Evolutionary conservation across 2,113 vertebrate species (phyloP).

Genomic region (Neofelis nebulosa): DNA sequence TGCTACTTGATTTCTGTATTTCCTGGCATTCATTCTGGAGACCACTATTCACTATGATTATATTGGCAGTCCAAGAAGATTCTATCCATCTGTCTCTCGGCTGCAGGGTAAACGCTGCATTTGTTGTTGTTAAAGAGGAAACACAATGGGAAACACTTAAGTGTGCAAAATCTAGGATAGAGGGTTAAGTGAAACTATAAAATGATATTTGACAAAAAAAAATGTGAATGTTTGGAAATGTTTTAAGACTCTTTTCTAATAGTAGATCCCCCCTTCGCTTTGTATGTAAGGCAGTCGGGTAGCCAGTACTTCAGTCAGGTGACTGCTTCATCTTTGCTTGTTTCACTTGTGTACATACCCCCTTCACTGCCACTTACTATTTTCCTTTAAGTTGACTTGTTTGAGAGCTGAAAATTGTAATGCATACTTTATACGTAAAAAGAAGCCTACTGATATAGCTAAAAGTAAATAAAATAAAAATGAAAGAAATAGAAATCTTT

Average conservation of each 20-base stretch:
- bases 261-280: not conserved
- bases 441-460: not conserved
- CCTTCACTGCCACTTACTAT: not conserved
- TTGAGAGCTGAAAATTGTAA: not conserved
- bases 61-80: fast-evolving
- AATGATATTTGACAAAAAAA: not conserved
- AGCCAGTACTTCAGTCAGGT: not conserved
- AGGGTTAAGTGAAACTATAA: not conserved
- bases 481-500: not conserved
- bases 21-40: not conserved
- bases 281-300: not conserved
- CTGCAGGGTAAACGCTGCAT: not conserved
- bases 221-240: not conserved
- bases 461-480: not conserved
- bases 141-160: not conserved
- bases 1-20: not conserved
- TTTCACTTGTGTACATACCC: not conserved
- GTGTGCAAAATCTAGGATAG: not conserved
- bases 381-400: not conserved
- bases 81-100: conserved; percentile 19
- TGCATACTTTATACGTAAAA: not conserved
- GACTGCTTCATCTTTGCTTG: not conserved
- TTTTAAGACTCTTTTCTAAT: conserved; percentile 19
- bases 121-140: not conserved
- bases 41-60: not conserved